These are phyloP conservation scores for Crocuta crocuta DNA, from an alignment of 2,113 vertebrate genomes.

Conservation along the genomic window DNA sequence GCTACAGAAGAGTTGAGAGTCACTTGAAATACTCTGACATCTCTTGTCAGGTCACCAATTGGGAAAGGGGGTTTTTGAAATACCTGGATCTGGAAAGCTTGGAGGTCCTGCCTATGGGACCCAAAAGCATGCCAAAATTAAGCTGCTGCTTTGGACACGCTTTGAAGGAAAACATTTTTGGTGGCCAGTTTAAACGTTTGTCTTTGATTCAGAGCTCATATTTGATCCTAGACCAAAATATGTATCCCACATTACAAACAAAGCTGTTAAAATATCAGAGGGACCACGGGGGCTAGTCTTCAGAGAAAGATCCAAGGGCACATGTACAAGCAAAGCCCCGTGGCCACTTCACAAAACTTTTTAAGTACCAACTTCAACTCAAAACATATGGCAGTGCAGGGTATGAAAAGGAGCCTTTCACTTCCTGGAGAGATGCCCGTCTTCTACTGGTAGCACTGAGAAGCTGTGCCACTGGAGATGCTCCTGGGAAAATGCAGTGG, in stretches of 20 bases:
- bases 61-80: not conserved
- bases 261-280: conserved; percentile 63
- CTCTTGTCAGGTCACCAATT: not conserved
- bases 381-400: conserved; percentile 61
- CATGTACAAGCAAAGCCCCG: conserved; percentile 52
- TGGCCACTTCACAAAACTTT: conserved; percentile 60
- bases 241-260: conserved; percentile 70
- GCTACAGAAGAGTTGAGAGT: not conserved
- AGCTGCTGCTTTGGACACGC: conserved; percentile 73
- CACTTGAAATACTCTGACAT: not conserved
- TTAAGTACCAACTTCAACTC: conserved; percentile 45
- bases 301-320: conserved; percentile 69
- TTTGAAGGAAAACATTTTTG: conserved; percentile 72
- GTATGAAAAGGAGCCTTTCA: conserved; percentile 50
- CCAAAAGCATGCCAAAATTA: conserved; percentile 62
- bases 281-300: not conserved
- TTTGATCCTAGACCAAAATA: conserved; percentile 81
- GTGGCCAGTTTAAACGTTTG: conserved; percentile 82
- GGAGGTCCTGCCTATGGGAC: conserved; percentile 69
- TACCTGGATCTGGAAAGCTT: conserved; percentile 21
- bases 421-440: conserved; percentile 36
- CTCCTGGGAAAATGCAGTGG: not conserved
- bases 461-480: not conserved
- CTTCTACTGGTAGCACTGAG: not conserved
- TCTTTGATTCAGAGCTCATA: conserved; percentile 83